These are phyloP conservation scores for Ophthalmolycus amberensis DNA, from an alignment of 2,113 vertebrate species.

Conservation along the genomic window DNA sequence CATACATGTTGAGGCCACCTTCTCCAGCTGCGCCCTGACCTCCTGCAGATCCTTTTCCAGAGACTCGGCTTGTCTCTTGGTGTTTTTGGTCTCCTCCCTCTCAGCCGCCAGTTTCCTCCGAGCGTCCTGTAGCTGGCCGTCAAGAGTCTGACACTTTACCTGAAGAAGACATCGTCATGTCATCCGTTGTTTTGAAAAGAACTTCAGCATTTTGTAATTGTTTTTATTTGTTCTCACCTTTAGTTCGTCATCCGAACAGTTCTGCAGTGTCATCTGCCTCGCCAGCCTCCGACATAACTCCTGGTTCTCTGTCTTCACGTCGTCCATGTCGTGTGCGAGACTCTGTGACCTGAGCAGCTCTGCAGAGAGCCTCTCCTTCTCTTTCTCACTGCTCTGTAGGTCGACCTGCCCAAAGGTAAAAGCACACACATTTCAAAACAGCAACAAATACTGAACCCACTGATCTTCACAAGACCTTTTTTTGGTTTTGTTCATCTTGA, in stretches of 20 bases:
- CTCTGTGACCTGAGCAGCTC: slow-evolving; percentile 62
- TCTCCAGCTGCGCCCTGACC: slow-evolving; percentile 39
- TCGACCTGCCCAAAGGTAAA: slow-evolving; percentile 72
- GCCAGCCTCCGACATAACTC: slow-evolving; percentile 49
- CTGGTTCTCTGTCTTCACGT: slow-evolving; percentile 64
- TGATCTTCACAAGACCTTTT: not conserved
- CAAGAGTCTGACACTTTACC: slow-evolving; percentile 58
- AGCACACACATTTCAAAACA: not conserved
- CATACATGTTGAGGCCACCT: rapidly evolving
- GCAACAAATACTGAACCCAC: not conserved
- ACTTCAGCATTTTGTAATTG: not conserved
- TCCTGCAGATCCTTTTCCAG: slow-evolving; percentile 45
- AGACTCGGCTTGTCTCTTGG: not conserved
- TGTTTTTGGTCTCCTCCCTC: slow-evolving; percentile 23
- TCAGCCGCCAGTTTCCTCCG: slow-evolving; percentile 48
- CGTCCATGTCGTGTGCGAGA: slow-evolving; percentile 30
- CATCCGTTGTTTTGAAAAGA: not conserved
- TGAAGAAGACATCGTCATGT: slow-evolving; percentile 10
- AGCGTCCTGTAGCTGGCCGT: slow-evolving; percentile 62
- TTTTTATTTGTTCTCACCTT: slow-evolving; percentile 48
- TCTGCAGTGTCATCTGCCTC: slow-evolving; percentile 24
- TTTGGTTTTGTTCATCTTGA: not conserved
- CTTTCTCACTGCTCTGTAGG: slow-evolving; percentile 75
- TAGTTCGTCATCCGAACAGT: slow-evolving; percentile 26
- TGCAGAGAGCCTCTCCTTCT: slow-evolving; percentile 64